Evolutionary conservation across 2,113 vertebrate genomes (phyloP).

Genomic region (Pontoporia blainvillei): DNA sequence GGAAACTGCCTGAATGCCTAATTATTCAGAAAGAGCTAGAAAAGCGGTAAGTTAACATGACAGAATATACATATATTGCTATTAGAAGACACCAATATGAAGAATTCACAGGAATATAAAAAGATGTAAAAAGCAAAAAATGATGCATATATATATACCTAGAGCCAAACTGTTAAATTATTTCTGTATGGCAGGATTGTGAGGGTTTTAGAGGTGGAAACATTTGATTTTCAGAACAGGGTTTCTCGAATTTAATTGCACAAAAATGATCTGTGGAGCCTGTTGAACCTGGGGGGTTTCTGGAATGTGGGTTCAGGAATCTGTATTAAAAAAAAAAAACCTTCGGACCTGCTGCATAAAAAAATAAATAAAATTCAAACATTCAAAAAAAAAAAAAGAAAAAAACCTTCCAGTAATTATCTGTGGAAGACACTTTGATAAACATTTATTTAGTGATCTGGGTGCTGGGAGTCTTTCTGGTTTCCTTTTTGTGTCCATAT

Average conservation of each 20-base stretch:
- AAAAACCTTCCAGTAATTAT: not conserved
- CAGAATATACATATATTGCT: not conserved
- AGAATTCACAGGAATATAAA: not conserved
- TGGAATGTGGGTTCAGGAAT: not conserved
- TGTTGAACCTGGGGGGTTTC: not conserved
- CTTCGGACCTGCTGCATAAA: not conserved
- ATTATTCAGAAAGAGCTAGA: not conserved
- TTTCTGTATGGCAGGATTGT: not conserved
- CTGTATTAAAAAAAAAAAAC: not conserved
- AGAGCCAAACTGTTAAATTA: not conserved
- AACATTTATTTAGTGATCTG: not conserved
- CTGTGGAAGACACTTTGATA: not conserved
- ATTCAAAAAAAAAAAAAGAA: not conserved
- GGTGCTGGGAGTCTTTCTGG: not conserved
- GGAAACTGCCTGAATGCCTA: not conserved
- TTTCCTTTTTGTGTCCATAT: not conserved
- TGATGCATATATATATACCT: not conserved
- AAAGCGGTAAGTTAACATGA: not conserved
- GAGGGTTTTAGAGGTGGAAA: not conserved
- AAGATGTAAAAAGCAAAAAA: conserved; percentile 11
- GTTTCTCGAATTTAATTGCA: not conserved
- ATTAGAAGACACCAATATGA: not conserved
- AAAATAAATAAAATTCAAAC: no score
- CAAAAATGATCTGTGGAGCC: not conserved
- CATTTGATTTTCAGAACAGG: not conserved